phyloP scores from a whole-genome alignment of 2,888 invertebrate species.

The Scaptomyza caliginosa region DNA sequence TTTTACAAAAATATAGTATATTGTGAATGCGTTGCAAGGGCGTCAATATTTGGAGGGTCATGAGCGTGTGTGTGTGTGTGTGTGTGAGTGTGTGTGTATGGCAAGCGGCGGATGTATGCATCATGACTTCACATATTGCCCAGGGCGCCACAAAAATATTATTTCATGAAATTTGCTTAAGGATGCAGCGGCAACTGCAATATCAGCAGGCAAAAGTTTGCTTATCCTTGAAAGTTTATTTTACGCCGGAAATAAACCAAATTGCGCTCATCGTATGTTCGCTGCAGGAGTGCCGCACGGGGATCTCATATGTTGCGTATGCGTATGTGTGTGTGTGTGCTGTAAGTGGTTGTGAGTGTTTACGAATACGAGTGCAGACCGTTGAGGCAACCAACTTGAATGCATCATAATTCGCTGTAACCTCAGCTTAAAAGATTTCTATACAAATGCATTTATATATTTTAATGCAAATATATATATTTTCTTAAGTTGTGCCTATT shows the following conservation, averaged over 20 bases:
- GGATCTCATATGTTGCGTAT: conserved; percentile 36
- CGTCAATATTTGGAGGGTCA: conserved; percentile 2
- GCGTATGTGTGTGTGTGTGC: conserved; percentile 1
- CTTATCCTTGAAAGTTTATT: conserved; percentile 79
- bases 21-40: conserved; percentile 23
- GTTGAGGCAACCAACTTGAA: conserved; percentile 28
- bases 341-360: conserved; percentile 38
- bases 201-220: conserved; percentile 65
- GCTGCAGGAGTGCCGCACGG: conserved; percentile 24
- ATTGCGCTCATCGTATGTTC: conserved; percentile 58
- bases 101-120: conserved; percentile 50
- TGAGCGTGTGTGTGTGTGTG: conserved; percentile 5
- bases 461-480: conserved; percentile 9
- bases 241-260: conserved; percentile 78
- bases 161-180: conserved; percentile 78
- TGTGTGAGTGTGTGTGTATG: conserved; percentile 16
- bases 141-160: conserved; percentile 76
- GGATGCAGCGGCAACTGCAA: conserved; percentile 58
- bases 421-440: conserved; percentile 25
- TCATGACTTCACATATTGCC: conserved; percentile 73
- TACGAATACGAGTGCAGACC: conserved; percentile 30
- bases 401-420: conserved; percentile 36
- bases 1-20: conserved; percentile 54
- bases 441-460: not conserved
- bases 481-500: conserved; percentile 23